A percentile compares a stretch with the other conserved stretches of the same genome.
These are phyloP conservation scores for Apis florea DNA, from an alignment of 1,140 invertebrate species.

Conservation along the genomic window DNA sequence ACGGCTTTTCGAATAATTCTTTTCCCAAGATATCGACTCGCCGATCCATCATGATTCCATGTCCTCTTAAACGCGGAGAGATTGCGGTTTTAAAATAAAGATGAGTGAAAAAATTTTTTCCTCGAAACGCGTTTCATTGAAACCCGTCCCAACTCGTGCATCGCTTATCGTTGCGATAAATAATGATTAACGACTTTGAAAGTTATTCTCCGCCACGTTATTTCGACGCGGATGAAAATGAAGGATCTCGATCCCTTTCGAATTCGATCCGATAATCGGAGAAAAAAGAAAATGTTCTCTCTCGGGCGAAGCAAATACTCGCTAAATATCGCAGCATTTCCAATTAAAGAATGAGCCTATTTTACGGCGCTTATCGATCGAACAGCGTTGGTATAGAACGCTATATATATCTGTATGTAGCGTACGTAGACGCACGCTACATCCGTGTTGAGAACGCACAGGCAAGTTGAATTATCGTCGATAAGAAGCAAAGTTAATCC, in stretches of 20 bases:
- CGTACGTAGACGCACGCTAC: background rate
- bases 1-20: background rate
- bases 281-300: no score
- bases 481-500: background rate
- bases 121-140: no score
- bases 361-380: background rate
- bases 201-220: no score
- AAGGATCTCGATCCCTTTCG: no score
- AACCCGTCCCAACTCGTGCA: no score
- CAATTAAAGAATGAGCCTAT: background rate
- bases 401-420: no score
- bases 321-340: background rate
- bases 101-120: no score
- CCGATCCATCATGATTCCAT: background rate
- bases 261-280: no score
- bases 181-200: no score
- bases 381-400: background rate
- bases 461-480: background rate
- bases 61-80: background rate
- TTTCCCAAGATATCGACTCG: background rate
- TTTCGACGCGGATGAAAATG: no score
- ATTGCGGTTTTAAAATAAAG: no score
- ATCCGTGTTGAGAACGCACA: background rate
- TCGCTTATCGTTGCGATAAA: no score
- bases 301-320: background rate